Conservation (phyloP, 2,797 vertebrate genomes). For the Acanthopagrus latus region DNA sequence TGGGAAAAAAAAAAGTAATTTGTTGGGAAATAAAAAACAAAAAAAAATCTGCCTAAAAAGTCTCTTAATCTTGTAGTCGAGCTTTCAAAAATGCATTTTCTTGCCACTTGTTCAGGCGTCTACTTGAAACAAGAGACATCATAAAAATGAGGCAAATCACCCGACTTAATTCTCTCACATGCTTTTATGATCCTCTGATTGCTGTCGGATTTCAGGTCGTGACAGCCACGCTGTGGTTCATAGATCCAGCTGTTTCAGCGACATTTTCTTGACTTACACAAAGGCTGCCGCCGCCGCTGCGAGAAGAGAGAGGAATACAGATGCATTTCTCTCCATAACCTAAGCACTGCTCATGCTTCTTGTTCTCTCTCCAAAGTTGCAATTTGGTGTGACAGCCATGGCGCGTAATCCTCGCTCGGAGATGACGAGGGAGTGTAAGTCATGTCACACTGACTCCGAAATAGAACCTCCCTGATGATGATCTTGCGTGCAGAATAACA, state of each 20-base stretch:
- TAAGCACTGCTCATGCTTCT: constrained; percentile 39
- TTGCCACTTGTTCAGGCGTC: background rate
- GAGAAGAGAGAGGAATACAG: constrained; percentile 13
- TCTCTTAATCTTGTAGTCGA: background rate
- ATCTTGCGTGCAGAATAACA: constrained; percentile 27
- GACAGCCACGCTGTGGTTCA: constrained; percentile 17
- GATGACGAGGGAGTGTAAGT: constrained; percentile 54
- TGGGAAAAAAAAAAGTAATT: background rate
- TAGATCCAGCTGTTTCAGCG: constrained; percentile 42
- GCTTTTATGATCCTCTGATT: background rate
- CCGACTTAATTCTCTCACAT: background rate
- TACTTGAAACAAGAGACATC: background rate
- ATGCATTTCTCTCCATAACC: constrained; percentile 48
- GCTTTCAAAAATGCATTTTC: background rate
- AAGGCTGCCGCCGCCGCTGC: constrained; percentile 25
- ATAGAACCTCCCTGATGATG: constrained; percentile 36
- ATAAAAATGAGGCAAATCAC: background rate
- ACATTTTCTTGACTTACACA: constrained; percentile 29
- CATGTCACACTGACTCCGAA: constrained; percentile 56
- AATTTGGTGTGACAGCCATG: constrained; percentile 65
- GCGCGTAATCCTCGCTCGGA: constrained; percentile 39
- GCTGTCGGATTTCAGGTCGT: background rate
- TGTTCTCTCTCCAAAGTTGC: constrained; percentile 52
- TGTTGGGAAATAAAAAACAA: background rate
- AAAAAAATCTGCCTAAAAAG: background rate